Percentiles rank a stretch among this genome's conserved stretches.
phyloP scores from a whole-genome alignment of 2,888 invertebrate genomes.

The Tenodera sinensis region DNA sequence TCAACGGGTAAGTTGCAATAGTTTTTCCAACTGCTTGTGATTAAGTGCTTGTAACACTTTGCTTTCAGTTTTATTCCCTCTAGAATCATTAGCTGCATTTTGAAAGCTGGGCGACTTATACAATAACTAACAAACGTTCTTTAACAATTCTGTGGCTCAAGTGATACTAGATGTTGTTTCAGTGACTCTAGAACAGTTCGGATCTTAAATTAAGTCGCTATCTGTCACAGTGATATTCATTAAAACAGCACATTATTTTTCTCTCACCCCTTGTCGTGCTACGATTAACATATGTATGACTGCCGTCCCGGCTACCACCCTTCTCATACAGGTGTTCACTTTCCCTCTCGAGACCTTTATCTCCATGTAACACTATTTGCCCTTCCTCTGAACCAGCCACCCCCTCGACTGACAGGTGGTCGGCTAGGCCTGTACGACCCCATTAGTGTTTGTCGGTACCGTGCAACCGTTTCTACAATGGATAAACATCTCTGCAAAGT shows the following conservation, averaged over 20 bases:
- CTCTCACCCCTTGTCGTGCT: background rate
- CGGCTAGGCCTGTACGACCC: background rate
- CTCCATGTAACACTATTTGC: background rate
- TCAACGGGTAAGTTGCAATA: constrained; percentile 42
- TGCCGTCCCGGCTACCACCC: background rate
- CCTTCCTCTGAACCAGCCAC: background rate
- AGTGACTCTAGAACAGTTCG: background rate
- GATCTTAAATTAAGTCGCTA: background rate
- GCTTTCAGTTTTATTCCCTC: no score
- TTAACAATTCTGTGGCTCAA: background rate
- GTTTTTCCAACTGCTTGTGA: no score
- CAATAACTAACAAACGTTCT: no score
- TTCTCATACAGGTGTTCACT: background rate
- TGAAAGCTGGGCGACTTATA: no score
- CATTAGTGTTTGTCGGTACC: background rate
- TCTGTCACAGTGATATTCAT: background rate
- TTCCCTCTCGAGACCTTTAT: background rate
- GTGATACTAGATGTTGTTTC: background rate
- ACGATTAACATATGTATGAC: background rate
- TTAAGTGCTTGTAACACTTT: no score
- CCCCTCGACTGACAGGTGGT: background rate
- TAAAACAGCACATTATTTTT: background rate
- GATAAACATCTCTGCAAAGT: background rate
- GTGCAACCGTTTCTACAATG: background rate
- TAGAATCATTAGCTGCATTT: no score